Evolutionary conservation across 64 coral and sea anemone genomes (phyloP).

Genomic region (Montipora capricornis): DNA sequence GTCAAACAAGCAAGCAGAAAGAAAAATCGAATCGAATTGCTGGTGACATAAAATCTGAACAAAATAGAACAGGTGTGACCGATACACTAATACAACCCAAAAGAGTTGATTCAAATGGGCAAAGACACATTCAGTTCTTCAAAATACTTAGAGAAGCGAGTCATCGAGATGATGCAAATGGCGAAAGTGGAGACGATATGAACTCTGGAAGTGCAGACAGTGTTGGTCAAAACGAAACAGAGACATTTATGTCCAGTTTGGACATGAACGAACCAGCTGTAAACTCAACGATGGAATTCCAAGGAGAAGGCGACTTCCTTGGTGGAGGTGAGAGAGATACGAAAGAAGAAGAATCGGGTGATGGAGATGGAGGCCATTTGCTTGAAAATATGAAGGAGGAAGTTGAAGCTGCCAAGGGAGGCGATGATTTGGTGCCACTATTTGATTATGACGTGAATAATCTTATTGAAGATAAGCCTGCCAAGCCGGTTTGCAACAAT

Average conservation of each 20-base stretch:
- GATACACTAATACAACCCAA: not conserved
- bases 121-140: not conserved
- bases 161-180: not conserved
- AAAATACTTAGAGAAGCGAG: conserved; percentile 1
- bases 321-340: not conserved
- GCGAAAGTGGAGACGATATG: not conserved
- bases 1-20: not conserved
- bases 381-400: not conserved
- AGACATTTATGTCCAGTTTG: not conserved
- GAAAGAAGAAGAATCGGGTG: not conserved
- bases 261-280: not conserved
- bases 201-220: not conserved
- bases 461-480: not conserved
- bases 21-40: not conserved
- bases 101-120: not conserved
- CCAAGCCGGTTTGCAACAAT: not conserved
- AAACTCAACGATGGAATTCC: not conserved
- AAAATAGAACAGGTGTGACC: not conserved
- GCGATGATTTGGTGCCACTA: not conserved
- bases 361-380: conserved; percentile 16
- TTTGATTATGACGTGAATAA: not conserved
- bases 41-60: too few species aligned
- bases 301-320: not conserved
- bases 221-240: not conserved
- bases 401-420: not conserved